These are phyloP conservation scores for Erithacus rubecula DNA, from an alignment of 2,797 vertebrate species.

Conservation along the genomic window DNA sequence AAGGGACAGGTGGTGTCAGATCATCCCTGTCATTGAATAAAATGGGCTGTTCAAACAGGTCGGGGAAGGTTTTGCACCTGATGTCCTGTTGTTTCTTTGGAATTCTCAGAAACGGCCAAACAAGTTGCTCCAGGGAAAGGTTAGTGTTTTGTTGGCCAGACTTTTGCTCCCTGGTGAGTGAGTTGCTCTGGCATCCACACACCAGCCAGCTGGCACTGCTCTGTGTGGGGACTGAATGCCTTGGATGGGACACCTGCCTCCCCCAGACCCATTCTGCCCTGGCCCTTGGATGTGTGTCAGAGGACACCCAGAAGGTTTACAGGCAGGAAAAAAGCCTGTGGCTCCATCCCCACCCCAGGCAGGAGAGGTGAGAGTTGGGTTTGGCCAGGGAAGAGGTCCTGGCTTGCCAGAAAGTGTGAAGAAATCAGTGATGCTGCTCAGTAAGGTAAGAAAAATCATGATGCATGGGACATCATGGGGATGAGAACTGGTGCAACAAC, in stretches of 20 bases:
- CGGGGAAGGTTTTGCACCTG: not conserved
- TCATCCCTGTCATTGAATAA: not conserved
- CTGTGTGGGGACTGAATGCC: not conserved
- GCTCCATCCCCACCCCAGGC: not conserved
- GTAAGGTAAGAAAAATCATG: not conserved
- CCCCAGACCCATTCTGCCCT: not conserved
- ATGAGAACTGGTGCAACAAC: not conserved
- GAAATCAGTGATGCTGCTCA: not conserved
- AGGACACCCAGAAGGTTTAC: not conserved
- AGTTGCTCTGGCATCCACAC: not conserved
- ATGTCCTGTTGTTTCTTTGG: not conserved
- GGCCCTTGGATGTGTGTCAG: not conserved
- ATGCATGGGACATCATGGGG: accelerated
- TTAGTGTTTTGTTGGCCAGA: conserved; percentile 45
- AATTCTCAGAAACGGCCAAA: conserved; percentile 6
- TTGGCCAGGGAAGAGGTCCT: not conserved
- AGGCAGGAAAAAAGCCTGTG: not conserved
- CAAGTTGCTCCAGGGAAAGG: not conserved
- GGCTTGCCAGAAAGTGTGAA: not conserved
- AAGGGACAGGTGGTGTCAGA: not conserved
- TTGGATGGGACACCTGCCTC: not conserved
- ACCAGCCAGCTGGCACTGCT: not conserved
- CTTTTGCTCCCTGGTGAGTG: conserved; percentile 21
- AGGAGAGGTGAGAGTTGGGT: not conserved
- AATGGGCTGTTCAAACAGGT: not conserved